A percentile compares a stretch with the other conserved stretches of the same genome.
Conservation (phyloP, 2,888 invertebrate species). For the Clusia tigrina region DNA sequence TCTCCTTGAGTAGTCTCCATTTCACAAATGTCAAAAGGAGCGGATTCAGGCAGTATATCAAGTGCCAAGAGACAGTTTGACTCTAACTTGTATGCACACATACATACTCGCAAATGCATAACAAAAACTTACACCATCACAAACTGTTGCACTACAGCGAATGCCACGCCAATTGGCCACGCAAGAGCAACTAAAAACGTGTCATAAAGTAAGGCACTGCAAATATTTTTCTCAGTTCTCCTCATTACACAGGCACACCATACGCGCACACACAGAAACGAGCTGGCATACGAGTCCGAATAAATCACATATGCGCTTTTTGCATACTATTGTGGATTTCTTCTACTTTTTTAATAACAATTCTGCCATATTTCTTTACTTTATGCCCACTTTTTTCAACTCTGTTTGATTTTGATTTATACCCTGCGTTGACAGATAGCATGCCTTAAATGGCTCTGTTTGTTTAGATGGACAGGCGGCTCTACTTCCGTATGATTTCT, state of each 20-base stretch:
- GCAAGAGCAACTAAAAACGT: not conserved
- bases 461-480: not conserved
- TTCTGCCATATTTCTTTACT: not conserved
- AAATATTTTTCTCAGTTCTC: not conserved
- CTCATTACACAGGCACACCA: not conserved
- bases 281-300: too few species aligned
- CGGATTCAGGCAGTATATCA: constrained; percentile 1
- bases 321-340: too few species aligned
- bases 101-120: not conserved
- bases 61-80: not conserved
- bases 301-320: too few species aligned
- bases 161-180: constrained; percentile 2
- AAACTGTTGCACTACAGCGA: not conserved
- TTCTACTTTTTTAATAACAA: not conserved
- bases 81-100: not conserved
- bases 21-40: not conserved
- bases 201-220: not conserved
- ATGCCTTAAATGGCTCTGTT: constrained; percentile 9
- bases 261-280: too few species aligned
- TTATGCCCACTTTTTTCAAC: not conserved
- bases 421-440: constrained; percentile 4
- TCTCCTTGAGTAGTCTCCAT: too few species aligned
- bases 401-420: constrained; percentile 10
- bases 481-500: too few species aligned
- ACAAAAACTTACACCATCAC: not conserved